Conservation (phyloP, 35 echinoderm and acorn worm species). For the Stichopus chloronotus region DNA sequence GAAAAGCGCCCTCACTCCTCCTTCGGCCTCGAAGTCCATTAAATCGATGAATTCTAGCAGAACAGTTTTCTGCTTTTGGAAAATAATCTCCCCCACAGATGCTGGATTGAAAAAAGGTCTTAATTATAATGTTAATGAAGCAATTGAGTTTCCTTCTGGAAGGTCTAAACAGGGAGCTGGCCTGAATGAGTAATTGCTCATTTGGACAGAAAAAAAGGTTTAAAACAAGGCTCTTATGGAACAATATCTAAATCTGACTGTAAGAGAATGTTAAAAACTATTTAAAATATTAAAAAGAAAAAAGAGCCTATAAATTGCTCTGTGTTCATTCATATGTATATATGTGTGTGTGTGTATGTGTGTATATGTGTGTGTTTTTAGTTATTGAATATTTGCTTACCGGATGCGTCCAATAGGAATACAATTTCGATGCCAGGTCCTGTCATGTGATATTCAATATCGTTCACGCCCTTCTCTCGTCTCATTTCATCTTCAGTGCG, state of each 20-base stretch:
- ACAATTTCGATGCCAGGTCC: constrained; percentile 70
- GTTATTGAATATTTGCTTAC: not conserved
- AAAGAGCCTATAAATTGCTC: too few species aligned
- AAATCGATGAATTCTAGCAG: constrained; percentile 53
- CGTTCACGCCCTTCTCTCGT: constrained; percentile 18
- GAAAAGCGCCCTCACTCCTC: constrained; percentile 65
- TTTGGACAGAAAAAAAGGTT: too few species aligned
- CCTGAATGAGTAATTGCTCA: too few species aligned
- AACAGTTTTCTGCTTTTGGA: constrained; percentile 36
- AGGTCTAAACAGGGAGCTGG: too few species aligned
- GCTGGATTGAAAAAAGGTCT: not conserved
- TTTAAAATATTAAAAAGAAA: too few species aligned
- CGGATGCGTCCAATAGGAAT: constrained; percentile 64
- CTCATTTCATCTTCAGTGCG: constrained; percentile 22
- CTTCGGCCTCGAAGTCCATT: constrained; percentile 62
- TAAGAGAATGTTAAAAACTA: too few species aligned
- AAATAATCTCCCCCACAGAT: constrained; percentile 29
- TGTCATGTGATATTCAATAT: not conserved
- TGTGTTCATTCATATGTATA: too few species aligned
- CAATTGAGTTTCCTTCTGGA: not conserved
- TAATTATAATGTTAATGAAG: not conserved
- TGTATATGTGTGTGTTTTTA: too few species aligned
- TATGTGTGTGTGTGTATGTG: too few species aligned
- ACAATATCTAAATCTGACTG: too few species aligned
- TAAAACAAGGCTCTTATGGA: too few species aligned